phyloP scores from a whole-genome alignment of 2,113 vertebrate genomes.

The Tupaia chinensis region DNA sequence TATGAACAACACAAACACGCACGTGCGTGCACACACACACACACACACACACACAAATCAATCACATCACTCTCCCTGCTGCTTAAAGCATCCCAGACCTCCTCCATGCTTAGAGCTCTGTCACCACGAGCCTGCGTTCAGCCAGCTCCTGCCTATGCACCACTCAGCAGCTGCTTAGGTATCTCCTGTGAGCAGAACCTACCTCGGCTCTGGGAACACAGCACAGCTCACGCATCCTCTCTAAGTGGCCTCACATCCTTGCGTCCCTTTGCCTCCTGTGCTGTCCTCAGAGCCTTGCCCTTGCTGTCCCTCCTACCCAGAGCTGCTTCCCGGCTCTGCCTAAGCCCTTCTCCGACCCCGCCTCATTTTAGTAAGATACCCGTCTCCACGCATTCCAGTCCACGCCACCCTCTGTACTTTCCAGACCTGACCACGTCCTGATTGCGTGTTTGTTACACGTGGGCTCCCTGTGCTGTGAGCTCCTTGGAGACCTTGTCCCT shows the following conservation, averaged over 20 bases:
- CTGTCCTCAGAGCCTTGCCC: background rate
- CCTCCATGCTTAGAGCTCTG: background rate
- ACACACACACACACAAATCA: no score
- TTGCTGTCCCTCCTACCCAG: background rate
- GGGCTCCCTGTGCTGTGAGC: background rate
- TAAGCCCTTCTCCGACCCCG: no score
- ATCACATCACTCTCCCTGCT: background rate
- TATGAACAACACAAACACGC: no score
- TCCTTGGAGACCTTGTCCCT: background rate
- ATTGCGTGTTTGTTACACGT: background rate
- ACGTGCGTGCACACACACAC: no score
- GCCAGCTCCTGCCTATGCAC: background rate
- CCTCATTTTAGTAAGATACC: background rate
- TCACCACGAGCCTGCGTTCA: background rate
- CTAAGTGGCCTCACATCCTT: accelerated
- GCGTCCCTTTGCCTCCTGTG: background rate
- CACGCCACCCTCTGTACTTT: background rate
- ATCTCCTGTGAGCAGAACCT: background rate
- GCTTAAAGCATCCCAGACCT: background rate
- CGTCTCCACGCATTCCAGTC: background rate
- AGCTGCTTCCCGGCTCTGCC: background rate
- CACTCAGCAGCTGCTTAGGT: background rate
- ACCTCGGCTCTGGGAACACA: background rate
- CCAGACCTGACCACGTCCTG: background rate
- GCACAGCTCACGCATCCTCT: background rate